A percentile compares a stretch with the other conserved stretches of the same genome.
Conservation (phyloP, 2,113 vertebrate species). For the Edolisoma coerulescens region DNA sequence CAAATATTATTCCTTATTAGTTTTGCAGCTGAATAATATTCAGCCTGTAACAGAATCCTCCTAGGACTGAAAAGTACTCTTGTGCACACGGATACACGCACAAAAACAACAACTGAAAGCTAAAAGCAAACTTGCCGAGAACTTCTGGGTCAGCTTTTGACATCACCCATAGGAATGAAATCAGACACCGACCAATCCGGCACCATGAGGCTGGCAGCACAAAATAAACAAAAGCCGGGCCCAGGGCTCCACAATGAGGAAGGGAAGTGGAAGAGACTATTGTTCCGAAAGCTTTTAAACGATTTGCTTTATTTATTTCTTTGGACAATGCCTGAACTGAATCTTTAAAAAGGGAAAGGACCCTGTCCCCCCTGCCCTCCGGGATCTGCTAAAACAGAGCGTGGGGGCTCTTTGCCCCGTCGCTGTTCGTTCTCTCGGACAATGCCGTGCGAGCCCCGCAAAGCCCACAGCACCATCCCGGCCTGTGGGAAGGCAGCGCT, state of each 20-base stretch:
- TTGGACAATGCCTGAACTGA: conserved; percentile 25
- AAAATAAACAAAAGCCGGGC: conserved; percentile 64
- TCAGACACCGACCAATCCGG: conserved; percentile 59
- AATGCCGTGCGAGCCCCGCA: not conserved
- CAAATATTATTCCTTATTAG: conserved; percentile 22
- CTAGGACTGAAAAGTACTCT: conserved; percentile 25
- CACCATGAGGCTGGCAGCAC: conserved; percentile 49
- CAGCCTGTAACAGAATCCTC: conserved; percentile 55
- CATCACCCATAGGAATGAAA: conserved; percentile 65
- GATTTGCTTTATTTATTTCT: conserved; percentile 52
- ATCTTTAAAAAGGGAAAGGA: conserved; percentile 44
- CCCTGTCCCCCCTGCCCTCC: not conserved
- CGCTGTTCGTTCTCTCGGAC: not conserved
- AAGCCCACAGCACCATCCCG: not conserved
- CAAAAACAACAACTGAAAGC: conserved; percentile 59
- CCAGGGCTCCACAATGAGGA: conserved; percentile 47
- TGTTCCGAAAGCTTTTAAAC: conserved; percentile 59
- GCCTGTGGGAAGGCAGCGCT: not conserved
- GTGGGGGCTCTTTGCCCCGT: not conserved
- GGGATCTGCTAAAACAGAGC: not conserved
- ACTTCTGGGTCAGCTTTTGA: conserved; percentile 68
- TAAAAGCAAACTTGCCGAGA: conserved; percentile 61
- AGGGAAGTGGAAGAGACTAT: conserved; percentile 63
- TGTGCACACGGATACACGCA: conserved; percentile 39
- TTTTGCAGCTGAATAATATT: conserved; percentile 46